A percentile compares a stretch with the other conserved stretches of the same genome.
Conservation (phyloP, 2,888 invertebrate genomes). For the Hemithea aestivaria region DNA sequence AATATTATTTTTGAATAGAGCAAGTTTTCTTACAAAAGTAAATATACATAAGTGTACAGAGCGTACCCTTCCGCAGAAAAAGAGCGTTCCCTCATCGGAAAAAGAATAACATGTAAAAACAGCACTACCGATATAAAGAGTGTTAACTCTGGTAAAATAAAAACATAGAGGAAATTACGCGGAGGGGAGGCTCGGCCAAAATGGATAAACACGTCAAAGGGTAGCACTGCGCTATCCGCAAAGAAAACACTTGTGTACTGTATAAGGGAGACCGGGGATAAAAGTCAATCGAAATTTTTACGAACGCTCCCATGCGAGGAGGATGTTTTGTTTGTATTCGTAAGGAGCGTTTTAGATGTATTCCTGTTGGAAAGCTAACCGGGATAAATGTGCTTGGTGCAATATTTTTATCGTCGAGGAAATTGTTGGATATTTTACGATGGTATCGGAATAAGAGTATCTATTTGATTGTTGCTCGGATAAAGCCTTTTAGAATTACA, state of each 20-base stretch:
- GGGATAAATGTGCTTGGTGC: constrained; percentile 8
- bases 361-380: constrained; percentile 9
- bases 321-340: constrained; percentile 23
- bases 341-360: constrained; percentile 17
- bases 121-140: constrained; percentile 20
- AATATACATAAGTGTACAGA: too few relatives aligned
- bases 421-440: too few relatives aligned
- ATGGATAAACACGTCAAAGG: constrained; percentile 76
- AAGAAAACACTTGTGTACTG: constrained; percentile 70
- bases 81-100: constrained; percentile 16
- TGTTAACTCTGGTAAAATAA: constrained; percentile 40
- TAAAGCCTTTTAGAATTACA: too few relatives aligned
- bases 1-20: too few relatives aligned
- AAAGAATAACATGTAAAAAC: constrained; percentile 22
- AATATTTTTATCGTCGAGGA: background rate
- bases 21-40: too few relatives aligned
- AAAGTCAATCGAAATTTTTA: constrained; percentile 66
- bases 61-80: constrained; percentile 5
- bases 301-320: constrained; percentile 40
- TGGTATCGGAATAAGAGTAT: too few relatives aligned
- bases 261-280: constrained; percentile 38
- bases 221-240: constrained; percentile 68
- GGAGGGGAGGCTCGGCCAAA: constrained; percentile 59
- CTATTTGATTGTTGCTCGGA: too few relatives aligned
- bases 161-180: constrained; percentile 53